Evolutionary conservation across 2,888 invertebrate species (phyloP).

Genomic region (Apamea epomidion): DNA sequence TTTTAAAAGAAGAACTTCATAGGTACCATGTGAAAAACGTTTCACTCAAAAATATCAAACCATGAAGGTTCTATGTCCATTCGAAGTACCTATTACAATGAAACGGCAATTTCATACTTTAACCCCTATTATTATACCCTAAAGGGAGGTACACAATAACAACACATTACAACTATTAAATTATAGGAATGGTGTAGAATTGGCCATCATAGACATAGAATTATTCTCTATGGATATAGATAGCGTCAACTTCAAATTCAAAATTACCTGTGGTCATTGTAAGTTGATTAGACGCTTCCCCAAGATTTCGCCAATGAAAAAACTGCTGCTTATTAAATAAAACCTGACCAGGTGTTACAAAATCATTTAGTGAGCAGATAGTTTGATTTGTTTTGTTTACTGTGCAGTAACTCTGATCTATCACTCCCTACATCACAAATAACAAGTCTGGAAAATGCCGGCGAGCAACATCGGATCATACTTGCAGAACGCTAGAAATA

Average conservation of each 20-base stretch:
- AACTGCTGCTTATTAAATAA: background rate
- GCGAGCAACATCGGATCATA: conserved; percentile 84
- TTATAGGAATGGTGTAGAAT: background rate
- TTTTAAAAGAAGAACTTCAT: too few relatives aligned
- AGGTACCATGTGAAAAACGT: too few relatives aligned
- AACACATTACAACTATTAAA: too few relatives aligned
- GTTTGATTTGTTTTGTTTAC: conserved; percentile 1
- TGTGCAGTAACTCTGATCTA: conserved; percentile 1
- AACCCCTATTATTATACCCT: too few relatives aligned
- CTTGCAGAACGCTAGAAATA: conserved; percentile 86
- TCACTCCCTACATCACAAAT: background rate
- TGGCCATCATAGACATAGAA: background rate
- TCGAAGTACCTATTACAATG: too few relatives aligned
- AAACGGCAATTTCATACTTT: too few relatives aligned
- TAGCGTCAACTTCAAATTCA: background rate
- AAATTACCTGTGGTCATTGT: background rate
- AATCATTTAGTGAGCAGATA: conserved; percentile 13
- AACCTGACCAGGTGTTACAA: conserved; percentile 9
- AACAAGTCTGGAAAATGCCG: conserved; percentile 78
- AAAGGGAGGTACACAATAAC: too few relatives aligned
- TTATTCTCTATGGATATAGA: background rate
- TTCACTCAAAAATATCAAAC: too few relatives aligned
- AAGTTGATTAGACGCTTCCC: too few relatives aligned
- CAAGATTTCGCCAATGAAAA: background rate
- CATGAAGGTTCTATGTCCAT: too few relatives aligned